These are phyloP conservation scores for Dynastes tityus DNA, from an alignment of 2,888 invertebrate genomes.

Conservation along the genomic window DNA sequence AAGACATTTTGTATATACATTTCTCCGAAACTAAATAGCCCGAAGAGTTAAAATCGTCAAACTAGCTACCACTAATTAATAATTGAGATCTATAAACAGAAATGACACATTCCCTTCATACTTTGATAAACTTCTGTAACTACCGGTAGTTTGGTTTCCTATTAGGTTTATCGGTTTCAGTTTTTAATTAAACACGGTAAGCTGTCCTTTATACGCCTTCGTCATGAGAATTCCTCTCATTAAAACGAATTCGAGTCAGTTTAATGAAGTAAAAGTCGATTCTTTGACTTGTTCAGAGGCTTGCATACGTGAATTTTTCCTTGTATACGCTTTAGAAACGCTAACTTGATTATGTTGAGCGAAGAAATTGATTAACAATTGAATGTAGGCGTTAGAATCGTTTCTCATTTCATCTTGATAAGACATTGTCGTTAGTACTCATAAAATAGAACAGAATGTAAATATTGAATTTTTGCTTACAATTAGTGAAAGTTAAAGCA, in stretches of 20 bases:
- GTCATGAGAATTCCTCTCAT: conserved; percentile 44
- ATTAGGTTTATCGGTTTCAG: conserved; percentile 36
- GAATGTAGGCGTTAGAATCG: too few species aligned
- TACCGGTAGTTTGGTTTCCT: conserved; percentile 34
- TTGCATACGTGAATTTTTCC: not conserved
- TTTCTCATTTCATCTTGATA: too few species aligned
- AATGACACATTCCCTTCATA: conserved; percentile 22
- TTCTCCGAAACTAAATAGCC: too few species aligned
- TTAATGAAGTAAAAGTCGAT: conserved; percentile 46
- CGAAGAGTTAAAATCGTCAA: not conserved
- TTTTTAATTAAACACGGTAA: conserved; percentile 38
- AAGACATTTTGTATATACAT: too few species aligned
- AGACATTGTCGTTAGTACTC: too few species aligned
- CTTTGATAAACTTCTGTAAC: conserved; percentile 30
- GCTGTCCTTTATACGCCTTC: not conserved
- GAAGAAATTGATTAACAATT: too few species aligned
- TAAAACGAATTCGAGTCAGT: conserved; percentile 45
- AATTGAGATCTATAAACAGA: conserved; percentile 31
- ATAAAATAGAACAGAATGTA: too few species aligned
- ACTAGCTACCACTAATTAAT: conserved; percentile 38
- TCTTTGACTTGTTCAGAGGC: not conserved
- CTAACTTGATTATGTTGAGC: too few species aligned
- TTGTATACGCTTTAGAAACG: not conserved
- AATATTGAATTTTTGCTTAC: too few species aligned
- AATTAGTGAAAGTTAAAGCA: too few species aligned